Percentiles rank a stretch among this genome's conserved stretches.
Evolutionary conservation across 1,140 invertebrate species (phyloP).

Genomic region (Druon quercuslanigerum): DNA sequence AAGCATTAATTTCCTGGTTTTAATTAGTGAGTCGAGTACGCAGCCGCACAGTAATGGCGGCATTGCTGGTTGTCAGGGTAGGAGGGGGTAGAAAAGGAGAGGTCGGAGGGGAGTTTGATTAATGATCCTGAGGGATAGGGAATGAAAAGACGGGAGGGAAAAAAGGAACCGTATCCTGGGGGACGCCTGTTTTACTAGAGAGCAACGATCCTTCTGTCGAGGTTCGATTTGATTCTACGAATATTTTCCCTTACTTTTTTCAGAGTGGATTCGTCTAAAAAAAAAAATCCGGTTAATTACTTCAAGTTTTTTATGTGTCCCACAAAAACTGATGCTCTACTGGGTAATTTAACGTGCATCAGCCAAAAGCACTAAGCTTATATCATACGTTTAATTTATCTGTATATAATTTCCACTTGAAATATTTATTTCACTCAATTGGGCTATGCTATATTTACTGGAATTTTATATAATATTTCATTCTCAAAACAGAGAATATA

Average conservation of each 20-base stretch:
- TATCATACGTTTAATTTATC: too few species aligned
- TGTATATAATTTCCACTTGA: too few species aligned
- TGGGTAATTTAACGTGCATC: neutral
- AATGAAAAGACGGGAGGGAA: conserved; percentile 42
- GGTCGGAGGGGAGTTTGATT: conserved; percentile 72
- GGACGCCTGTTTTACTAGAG: conserved; percentile 56
- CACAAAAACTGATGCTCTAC: neutral
- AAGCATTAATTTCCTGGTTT: conserved; percentile 75
- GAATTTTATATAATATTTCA: too few species aligned
- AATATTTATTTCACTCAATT: too few species aligned
- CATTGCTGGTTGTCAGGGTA: conserved; percentile 53
- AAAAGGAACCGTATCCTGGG: conserved; percentile 63
- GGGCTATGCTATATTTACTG: too few species aligned
- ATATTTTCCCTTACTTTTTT: conserved; percentile 44
- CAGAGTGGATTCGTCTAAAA: conserved; percentile 18
- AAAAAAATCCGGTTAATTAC: conserved; percentile 18
- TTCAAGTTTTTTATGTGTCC: neutral
- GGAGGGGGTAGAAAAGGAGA: conserved; percentile 61
- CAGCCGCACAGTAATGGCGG: conserved; percentile 69
- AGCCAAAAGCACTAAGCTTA: neutral
- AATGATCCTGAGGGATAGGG: conserved; percentile 70
- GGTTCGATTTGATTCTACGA: conserved; percentile 43
- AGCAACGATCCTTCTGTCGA: conserved; percentile 48
- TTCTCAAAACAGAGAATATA: too few species aligned
- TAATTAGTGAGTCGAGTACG: conserved; percentile 72